Evolutionary conservation across 2,888 invertebrate genomes (phyloP).

Genomic region (Sarcophaga variegata): DNA sequence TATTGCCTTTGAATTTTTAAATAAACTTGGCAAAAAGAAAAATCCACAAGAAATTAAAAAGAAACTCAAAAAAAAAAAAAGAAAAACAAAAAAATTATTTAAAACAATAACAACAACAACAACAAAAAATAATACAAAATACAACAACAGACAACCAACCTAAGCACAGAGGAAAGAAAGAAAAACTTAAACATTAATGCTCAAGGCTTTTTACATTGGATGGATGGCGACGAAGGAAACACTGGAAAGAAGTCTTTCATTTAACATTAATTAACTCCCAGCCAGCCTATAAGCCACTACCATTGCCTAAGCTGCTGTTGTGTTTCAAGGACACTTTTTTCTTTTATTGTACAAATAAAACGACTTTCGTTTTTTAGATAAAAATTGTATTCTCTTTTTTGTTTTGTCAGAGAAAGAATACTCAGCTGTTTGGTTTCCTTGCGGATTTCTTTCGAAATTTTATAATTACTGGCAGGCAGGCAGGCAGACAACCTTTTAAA

Average conservation of each 20-base stretch:
- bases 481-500: neutral
- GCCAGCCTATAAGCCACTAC: constrained; percentile 2
- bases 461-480: neutral
- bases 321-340: constrained; percentile 45
- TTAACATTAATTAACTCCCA: constrained; percentile 53
- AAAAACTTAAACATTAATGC: constrained; percentile 18
- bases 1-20: constrained; percentile 36
- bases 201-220: constrained; percentile 21
- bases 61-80: neutral
- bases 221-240: neutral
- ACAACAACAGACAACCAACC: too few species aligned
- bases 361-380: constrained; percentile 38
- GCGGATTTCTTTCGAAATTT: constrained; percentile 14
- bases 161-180: neutral
- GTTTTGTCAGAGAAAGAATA: neutral
- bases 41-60: constrained; percentile 14
- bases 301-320: constrained; percentile 1
- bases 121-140: neutral
- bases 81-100: constrained; percentile 12
- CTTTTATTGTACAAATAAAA: constrained; percentile 44
- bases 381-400: constrained; percentile 12
- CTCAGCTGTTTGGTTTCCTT: neutral
- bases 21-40: constrained; percentile 4
- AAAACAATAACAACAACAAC: constrained; percentile 41
- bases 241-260: neutral